Conservation (phyloP, 2,888 invertebrate genomes). For the Cancer borealis region DNA sequence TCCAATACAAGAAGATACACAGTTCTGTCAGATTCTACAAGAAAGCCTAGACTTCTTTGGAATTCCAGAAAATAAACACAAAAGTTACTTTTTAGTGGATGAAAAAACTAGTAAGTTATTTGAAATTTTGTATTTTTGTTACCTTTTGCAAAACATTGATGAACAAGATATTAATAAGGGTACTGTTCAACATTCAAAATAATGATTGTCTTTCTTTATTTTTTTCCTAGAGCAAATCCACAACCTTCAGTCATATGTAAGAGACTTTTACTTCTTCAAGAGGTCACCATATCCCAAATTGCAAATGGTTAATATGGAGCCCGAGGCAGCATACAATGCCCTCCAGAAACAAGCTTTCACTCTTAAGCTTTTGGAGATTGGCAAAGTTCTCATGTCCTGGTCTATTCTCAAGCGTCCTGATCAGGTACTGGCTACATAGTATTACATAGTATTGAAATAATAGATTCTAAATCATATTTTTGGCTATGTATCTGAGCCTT, state of each 20-base stretch:
- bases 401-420: constrained; percentile 80
- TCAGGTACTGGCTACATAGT: constrained; percentile 78
- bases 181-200: neutral
- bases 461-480: neutral
- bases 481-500: neutral
- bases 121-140: neutral
- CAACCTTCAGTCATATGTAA: constrained; percentile 95
- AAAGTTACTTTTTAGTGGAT: constrained; percentile 97
- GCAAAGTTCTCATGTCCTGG: constrained; percentile 86
- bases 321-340: constrained; percentile 93
- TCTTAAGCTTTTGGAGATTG: constrained; percentile 97
- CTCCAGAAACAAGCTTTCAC: constrained; percentile 93
- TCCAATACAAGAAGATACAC: constrained; percentile 98
- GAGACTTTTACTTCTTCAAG: constrained; percentile 97
- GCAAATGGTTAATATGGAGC: constrained; percentile 94
- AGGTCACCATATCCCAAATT: constrained; percentile 98
- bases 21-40: constrained; percentile 95
- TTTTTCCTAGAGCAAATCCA: constrained; percentile 92
- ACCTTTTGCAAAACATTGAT: neutral
- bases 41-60: constrained; percentile 98
- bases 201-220: neutral
- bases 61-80: constrained; percentile 93
- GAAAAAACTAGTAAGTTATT: constrained; percentile 93
- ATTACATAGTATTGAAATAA: neutral
- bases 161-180: neutral